phyloP scores from a whole-genome alignment of 2,113 vertebrate genomes.

The Salminus brasiliensis region DNA sequence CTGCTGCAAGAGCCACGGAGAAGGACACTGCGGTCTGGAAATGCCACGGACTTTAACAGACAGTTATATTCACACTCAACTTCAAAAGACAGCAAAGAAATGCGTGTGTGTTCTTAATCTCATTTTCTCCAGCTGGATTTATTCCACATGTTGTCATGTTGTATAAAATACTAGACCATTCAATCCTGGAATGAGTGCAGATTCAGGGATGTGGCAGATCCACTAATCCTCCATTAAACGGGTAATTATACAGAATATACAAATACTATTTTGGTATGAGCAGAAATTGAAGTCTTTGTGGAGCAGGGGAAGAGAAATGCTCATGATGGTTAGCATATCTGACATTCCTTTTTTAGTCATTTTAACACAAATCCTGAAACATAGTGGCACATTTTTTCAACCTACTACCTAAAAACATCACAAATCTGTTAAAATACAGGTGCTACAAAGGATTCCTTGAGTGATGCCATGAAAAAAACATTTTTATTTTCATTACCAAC shows the following conservation, averaged over 20 bases:
- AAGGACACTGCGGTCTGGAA: neutral
- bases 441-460: too few relatives aligned
- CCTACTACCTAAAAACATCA: too few relatives aligned
- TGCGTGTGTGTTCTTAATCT: neutral
- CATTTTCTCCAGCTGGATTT: neutral
- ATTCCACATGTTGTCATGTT: neutral
- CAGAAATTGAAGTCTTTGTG: neutral
- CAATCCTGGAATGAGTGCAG: neutral
- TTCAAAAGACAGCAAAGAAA: conserved; percentile 1
- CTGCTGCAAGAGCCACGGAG: neutral
- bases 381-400: neutral
- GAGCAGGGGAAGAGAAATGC: neutral
- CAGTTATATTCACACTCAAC: conserved; percentile 17
- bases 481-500: too few relatives aligned
- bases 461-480: too few relatives aligned
- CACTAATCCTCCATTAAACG: neutral
- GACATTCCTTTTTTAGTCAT: neutral
- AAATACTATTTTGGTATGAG: neutral
- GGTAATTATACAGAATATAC: neutral
- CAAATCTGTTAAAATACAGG: too few relatives aligned
- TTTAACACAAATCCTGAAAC: neutral
- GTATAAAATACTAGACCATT: neutral
- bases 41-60: conserved; percentile 7
- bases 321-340: neutral
- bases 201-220: neutral